These are phyloP conservation scores for Synanceia verrucosa DNA, from an alignment of 2,797 vertebrate species.

Conservation along the genomic window DNA sequence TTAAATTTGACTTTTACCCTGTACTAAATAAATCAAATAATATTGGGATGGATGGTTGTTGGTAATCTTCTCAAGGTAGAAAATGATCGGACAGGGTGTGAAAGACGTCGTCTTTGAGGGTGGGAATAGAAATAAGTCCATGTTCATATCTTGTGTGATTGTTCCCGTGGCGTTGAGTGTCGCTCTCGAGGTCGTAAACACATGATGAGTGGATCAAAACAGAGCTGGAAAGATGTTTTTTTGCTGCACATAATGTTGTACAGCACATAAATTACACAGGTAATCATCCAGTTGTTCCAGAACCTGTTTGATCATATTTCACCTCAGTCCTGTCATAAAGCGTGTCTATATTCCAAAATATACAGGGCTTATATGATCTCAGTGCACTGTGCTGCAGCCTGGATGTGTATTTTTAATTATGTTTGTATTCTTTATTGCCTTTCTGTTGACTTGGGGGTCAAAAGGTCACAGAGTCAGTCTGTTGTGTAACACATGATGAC, in stretches of 20 bases:
- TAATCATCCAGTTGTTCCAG: background rate
- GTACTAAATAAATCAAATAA: background rate
- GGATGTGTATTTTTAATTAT: slow-evolving; percentile 39
- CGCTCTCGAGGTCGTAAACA: slow-evolving; percentile 13
- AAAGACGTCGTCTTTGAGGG: slow-evolving; percentile 33
- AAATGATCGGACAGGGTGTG: slow-evolving; percentile 40
- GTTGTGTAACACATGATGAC: slow-evolving; percentile 11
- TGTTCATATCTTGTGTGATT: slow-evolving; percentile 29
- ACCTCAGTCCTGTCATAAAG: slow-evolving; percentile 21
- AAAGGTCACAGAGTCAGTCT: slow-evolving; percentile 34
- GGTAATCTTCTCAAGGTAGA: slow-evolving; percentile 38
- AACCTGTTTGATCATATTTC: too few relatives aligned
- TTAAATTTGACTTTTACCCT: too few relatives aligned
- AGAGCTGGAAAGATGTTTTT: background rate
- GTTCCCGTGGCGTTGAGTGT: slow-evolving; percentile 21
- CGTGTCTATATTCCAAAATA: background rate
- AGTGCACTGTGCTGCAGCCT: background rate
- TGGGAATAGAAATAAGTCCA: slow-evolving; percentile 41
- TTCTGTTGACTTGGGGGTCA: slow-evolving; percentile 26
- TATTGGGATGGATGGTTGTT: background rate
- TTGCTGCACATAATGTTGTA: too few relatives aligned
- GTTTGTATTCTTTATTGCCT: slow-evolving; percentile 23
- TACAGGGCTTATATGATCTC: background rate
- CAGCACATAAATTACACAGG: background rate
- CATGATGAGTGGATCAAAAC: background rate